Conservation (phyloP, 1,140 invertebrate genomes). For the Oryzaephilus surinamensis region DNA sequence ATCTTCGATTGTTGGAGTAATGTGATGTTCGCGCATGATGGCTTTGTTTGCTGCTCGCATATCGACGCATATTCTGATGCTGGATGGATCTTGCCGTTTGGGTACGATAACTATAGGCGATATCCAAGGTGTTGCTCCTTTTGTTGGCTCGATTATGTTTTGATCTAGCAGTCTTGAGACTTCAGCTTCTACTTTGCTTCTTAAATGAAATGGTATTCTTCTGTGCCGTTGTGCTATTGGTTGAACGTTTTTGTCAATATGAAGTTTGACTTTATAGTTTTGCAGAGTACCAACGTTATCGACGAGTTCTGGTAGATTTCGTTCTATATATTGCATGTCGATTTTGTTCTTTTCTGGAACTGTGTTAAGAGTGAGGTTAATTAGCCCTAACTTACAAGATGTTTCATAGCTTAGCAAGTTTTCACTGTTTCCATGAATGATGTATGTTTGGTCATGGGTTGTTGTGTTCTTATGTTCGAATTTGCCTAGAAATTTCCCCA, state of each 20-base stretch:
- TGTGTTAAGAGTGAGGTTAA: too few relatives aligned
- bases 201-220: conserved; percentile 5
- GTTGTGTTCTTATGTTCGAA: too few relatives aligned
- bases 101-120: conserved; percentile 29
- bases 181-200: conserved; percentile 7
- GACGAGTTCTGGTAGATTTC: neutral
- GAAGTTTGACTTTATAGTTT: neutral
- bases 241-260: neutral
- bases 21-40: conserved; percentile 28
- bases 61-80: conserved; percentile 31
- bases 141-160: conserved; percentile 21
- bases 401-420: too few relatives aligned
- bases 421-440: too few relatives aligned
- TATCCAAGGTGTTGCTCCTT: conserved; percentile 29
- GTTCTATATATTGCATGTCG: neutral
- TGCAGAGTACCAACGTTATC: neutral
- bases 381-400: too few relatives aligned
- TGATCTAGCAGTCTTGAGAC: conserved; percentile 3
- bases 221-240: conserved; percentile 4
- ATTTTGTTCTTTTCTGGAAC: too few relatives aligned
- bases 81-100: conserved; percentile 21
- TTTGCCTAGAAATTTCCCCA: too few relatives aligned
- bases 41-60: conserved; percentile 33
- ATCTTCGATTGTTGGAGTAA: conserved; percentile 30
- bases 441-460: neutral